Conservation (phyloP, 2,113 vertebrate genomes). For the Hemiscyllium ocellatum region DNA sequence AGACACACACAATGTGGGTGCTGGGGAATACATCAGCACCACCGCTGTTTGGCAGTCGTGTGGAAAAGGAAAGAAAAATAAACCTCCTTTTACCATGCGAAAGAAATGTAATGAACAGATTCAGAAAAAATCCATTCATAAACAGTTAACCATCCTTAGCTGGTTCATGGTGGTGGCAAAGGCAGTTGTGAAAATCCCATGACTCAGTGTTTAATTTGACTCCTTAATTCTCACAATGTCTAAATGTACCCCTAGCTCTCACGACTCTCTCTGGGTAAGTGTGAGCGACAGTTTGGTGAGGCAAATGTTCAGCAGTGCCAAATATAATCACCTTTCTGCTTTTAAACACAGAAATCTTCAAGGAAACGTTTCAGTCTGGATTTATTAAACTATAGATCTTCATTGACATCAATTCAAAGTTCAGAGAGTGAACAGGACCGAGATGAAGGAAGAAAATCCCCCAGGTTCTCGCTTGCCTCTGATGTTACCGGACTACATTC, state of each 20-base stretch:
- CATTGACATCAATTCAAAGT: neutral
- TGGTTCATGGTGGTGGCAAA: neutral
- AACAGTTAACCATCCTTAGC: neutral
- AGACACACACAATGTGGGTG: too few relatives aligned
- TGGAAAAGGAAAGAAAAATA: neutral
- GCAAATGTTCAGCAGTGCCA: neutral
- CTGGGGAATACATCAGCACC: too few relatives aligned
- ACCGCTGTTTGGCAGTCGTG: too few relatives aligned
- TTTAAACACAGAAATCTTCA: neutral
- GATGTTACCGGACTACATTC: neutral
- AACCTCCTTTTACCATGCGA: neutral
- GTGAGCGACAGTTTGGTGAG: neutral
- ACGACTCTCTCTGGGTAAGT: neutral
- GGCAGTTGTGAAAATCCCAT: neutral
- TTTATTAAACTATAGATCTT: neutral
- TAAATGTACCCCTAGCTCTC: neutral
- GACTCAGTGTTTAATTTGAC: neutral
- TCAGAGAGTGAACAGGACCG: neutral
- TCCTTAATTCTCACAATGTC: neutral
- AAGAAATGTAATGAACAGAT: too few relatives aligned
- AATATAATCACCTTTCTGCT: neutral
- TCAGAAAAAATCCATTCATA: neutral
- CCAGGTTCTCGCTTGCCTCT: neutral
- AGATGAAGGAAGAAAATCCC: neutral
- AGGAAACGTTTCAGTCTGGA: neutral